Evolutionary conservation across 1,140 invertebrate species (phyloP).

Genomic region (Nephotettix cincticeps): DNA sequence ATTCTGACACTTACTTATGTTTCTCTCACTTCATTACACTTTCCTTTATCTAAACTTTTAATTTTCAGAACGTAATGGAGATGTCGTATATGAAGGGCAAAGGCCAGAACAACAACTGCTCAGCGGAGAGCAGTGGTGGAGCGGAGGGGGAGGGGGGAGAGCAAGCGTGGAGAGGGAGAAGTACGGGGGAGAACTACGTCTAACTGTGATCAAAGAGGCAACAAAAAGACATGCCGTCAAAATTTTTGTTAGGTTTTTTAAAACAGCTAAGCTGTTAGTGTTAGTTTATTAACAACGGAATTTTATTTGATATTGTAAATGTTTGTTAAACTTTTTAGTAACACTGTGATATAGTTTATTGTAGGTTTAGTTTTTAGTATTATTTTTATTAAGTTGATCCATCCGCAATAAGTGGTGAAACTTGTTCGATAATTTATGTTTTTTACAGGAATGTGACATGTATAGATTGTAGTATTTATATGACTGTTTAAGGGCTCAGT

Average conservation of each 20-base stretch:
- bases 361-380: too few species aligned
- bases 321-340: slow-evolving; percentile 16
- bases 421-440: too few species aligned
- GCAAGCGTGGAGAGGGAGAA: slow-evolving; percentile 22
- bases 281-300: not conserved
- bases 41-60: not conserved
- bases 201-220: slow-evolving; percentile 20
- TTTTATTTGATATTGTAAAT: slow-evolving; percentile 5
- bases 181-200: slow-evolving; percentile 38
- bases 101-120: slow-evolving; percentile 62
- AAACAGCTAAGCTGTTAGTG: not conserved
- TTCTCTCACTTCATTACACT: too few species aligned
- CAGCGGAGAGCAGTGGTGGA: slow-evolving; percentile 38
- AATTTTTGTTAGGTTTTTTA: not conserved
- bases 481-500: too few species aligned
- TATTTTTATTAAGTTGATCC: too few species aligned
- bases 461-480: too few species aligned
- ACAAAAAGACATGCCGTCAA: not conserved
- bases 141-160: slow-evolving; percentile 27
- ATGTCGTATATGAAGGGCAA: slow-evolving; percentile 60
- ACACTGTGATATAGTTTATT: slow-evolving; percentile 28
- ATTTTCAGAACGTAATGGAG: slow-evolving; percentile 51
- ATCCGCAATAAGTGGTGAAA: too few species aligned
- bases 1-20: too few species aligned
- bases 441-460: too few species aligned